These are phyloP conservation scores for Acanthacorydalis orientalis DNA, from an alignment of 2,888 invertebrate genomes.

Conservation along the genomic window DNA sequence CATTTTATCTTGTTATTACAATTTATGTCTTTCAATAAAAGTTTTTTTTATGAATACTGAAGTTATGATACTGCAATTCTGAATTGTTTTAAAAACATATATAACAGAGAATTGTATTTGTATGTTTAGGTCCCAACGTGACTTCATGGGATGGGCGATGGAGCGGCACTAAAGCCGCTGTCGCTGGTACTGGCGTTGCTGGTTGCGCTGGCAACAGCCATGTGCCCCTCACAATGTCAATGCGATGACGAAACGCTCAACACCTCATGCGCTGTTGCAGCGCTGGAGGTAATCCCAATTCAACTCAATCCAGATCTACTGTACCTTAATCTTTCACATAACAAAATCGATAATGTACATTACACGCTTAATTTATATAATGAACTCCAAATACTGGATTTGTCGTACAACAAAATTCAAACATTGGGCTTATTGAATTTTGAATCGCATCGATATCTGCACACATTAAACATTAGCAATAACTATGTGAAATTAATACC, in stretches of 20 bases:
- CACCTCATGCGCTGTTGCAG: conserved; percentile 60
- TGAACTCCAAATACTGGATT: conserved; percentile 61
- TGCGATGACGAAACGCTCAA: conserved; percentile 68
- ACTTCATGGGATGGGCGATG: background rate
- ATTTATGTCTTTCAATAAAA: too few species aligned
- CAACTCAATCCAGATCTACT: conserved; percentile 76
- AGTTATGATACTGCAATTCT: too few species aligned
- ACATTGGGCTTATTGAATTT: conserved; percentile 70
- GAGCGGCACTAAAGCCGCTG: background rate
- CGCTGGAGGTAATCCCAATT: conserved; percentile 71
- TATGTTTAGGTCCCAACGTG: too few species aligned
- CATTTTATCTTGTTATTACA: too few species aligned
- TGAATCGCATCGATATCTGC: conserved; percentile 55
- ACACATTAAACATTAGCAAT: conserved; percentile 56
- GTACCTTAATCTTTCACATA: conserved; percentile 68
- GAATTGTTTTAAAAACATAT: too few species aligned
- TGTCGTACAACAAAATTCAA: conserved; percentile 66
- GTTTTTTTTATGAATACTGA: too few species aligned
- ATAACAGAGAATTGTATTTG: too few species aligned
- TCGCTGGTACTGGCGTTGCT: background rate
- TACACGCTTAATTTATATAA: conserved; percentile 67
- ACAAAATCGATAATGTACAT: conserved; percentile 62
- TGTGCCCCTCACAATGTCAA: conserved; percentile 62
- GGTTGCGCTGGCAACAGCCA: conserved; percentile 12
- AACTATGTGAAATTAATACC: conserved; percentile 55